These are phyloP conservation scores for Seriola quinqueradiata DNA, from an alignment of 2,113 vertebrate genomes.

Conservation along the genomic window DNA sequence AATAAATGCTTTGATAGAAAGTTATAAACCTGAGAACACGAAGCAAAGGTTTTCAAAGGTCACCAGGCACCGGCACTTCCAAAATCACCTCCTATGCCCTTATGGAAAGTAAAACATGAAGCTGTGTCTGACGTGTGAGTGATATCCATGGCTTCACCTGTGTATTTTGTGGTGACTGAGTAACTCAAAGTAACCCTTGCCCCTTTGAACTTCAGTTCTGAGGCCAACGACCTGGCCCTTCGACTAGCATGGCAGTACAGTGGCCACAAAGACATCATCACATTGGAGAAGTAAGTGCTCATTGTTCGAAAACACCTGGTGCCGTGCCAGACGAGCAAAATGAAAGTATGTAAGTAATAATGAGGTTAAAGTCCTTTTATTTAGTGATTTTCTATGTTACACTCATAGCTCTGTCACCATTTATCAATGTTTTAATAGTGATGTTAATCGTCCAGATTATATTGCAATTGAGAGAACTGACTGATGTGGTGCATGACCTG, in stretches of 20 bases:
- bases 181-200: constrained; percentile 74
- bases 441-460: not conserved
- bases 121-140: constrained; percentile 14
- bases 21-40: constrained; percentile 9
- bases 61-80: not conserved
- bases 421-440: not conserved
- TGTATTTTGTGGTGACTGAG: constrained; percentile 82
- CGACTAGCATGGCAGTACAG: constrained; percentile 91
- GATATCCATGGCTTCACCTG: constrained; percentile 46
- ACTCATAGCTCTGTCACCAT: not conserved
- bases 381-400: not conserved
- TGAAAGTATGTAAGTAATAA: not conserved
- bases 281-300: constrained; percentile 93
- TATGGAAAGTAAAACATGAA: constrained; percentile 22
- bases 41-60: not conserved
- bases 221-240: constrained; percentile 98
- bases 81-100: not conserved
- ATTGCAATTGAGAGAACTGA: not conserved
- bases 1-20: not conserved
- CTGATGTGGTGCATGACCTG: not conserved
- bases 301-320: no score
- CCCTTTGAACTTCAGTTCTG: constrained; percentile 88
- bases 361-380: not conserved
- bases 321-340: not conserved
- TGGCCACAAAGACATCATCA: constrained; percentile 93